Conservation (phyloP, 2,113 vertebrate genomes). For the Corythaeola cristata region DNA sequence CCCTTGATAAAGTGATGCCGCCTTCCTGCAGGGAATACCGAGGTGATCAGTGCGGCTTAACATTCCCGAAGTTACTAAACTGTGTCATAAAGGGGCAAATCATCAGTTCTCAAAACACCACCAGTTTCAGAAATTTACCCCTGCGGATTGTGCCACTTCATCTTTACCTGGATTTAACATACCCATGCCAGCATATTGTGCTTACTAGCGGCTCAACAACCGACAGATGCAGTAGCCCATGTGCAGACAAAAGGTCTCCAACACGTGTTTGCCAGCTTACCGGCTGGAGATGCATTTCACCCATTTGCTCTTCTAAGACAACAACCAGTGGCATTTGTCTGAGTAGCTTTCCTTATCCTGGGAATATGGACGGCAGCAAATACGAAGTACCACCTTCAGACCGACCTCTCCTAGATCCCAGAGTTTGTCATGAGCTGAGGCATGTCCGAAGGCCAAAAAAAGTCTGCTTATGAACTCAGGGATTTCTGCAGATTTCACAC, state of each 20-base stretch:
- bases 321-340: background rate
- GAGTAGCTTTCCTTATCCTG: background rate
- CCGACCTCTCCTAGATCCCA: background rate
- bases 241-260: background rate
- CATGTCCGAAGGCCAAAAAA: background rate
- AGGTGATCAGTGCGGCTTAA: background rate
- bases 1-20: background rate
- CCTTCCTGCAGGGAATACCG: background rate
- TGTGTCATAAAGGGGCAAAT: background rate
- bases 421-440: background rate
- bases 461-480: accelerated
- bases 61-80: background rate
- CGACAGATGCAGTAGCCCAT: background rate
- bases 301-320: background rate
- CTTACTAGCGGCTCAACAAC: background rate
- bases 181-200: background rate
- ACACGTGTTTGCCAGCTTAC: background rate
- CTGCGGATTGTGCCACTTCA: background rate
- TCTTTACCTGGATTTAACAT: background rate
- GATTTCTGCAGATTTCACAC: background rate
- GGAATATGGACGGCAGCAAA: background rate
- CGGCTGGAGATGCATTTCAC: background rate
- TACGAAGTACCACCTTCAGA: background rate
- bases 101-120: background rate
- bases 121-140: background rate